These are phyloP conservation scores for Perizoma flavofasciatum DNA, from an alignment of 2,888 invertebrate genomes.

Conservation along the genomic window DNA sequence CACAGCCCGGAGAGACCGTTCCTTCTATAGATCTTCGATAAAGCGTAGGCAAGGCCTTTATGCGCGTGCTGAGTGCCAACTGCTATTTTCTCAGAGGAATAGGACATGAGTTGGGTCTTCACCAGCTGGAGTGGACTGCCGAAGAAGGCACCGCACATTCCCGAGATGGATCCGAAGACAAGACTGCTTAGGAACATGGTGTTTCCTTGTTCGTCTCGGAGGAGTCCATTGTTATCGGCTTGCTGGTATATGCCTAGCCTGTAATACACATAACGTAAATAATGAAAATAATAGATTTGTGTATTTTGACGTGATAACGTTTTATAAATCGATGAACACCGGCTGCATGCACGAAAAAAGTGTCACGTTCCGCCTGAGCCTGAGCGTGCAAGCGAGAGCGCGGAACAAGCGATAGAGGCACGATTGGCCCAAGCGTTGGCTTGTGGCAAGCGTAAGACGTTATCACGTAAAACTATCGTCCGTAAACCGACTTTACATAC, in stretches of 20 bases:
- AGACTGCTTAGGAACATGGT: slow-evolving; percentile 87
- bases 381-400: too few species aligned
- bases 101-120: slow-evolving; percentile 94
- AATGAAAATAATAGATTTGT: too few species aligned
- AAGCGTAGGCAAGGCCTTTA: slow-evolving; percentile 86
- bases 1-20: slow-evolving; percentile 85
- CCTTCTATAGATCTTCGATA: slow-evolving; percentile 83
- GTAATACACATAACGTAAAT: slow-evolving; percentile 40
- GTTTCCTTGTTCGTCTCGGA: slow-evolving; percentile 85
- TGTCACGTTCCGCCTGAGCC: too few species aligned
- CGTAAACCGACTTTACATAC: too few species aligned
- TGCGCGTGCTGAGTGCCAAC: slow-evolving; percentile 95
- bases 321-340: too few species aligned
- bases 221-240: slow-evolving; percentile 86
- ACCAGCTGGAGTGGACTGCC: slow-evolving; percentile 96
- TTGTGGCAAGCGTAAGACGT: too few species aligned
- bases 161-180: slow-evolving; percentile 89
- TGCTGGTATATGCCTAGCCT: slow-evolving; percentile 91
- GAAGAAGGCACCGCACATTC: slow-evolving; percentile 89
- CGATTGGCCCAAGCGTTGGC: too few species aligned
- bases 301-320: too few species aligned
- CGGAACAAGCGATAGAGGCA: too few species aligned
- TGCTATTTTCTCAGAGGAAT: slow-evolving; percentile 90
- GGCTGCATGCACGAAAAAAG: too few species aligned
- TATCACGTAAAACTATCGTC: too few species aligned